Percentiles rank a stretch among this genome's conserved stretches.
Conservation (phyloP, 2,113 vertebrate species). For the Labrus mixtus region DNA sequence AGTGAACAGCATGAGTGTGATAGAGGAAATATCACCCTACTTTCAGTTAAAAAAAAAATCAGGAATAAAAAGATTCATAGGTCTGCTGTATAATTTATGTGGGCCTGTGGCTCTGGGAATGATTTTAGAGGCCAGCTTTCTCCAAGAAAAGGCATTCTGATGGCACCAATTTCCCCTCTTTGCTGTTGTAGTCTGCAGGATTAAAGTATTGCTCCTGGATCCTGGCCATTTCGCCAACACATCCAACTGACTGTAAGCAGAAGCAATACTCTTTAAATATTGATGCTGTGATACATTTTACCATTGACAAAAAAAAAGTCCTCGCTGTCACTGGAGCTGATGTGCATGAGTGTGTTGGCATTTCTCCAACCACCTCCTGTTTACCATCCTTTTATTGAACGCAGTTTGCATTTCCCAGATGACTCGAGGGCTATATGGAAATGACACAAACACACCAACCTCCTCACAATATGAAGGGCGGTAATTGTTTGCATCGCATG, state of each 20-base stretch:
- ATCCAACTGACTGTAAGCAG: constrained; percentile 4
- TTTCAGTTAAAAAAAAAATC: background rate
- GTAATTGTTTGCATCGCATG: background rate
- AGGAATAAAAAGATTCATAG: background rate
- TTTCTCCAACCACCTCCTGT: background rate
- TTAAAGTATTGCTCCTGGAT: constrained; percentile 5
- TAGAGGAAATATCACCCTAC: background rate
- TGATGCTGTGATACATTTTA: constrained; percentile 22
- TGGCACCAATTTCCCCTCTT: background rate
- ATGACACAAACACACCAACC: background rate
- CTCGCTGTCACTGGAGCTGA: background rate
- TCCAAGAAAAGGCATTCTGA: background rate
- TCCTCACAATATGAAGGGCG: background rate
- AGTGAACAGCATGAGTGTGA: too few species aligned
- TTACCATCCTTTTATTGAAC: background rate
- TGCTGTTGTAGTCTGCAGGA: background rate
- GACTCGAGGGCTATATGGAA: background rate
- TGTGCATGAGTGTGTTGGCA: background rate
- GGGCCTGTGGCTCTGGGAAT: background rate
- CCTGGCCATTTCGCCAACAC: background rate
- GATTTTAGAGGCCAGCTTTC: background rate
- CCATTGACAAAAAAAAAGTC: background rate
- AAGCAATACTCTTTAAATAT: constrained; percentile 22
- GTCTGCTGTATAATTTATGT: background rate
- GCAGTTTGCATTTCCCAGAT: constrained; percentile 4